Base-by-base conservation (phyloP, 1,140 invertebrate species). In the Meteorus sp. region DNA sequence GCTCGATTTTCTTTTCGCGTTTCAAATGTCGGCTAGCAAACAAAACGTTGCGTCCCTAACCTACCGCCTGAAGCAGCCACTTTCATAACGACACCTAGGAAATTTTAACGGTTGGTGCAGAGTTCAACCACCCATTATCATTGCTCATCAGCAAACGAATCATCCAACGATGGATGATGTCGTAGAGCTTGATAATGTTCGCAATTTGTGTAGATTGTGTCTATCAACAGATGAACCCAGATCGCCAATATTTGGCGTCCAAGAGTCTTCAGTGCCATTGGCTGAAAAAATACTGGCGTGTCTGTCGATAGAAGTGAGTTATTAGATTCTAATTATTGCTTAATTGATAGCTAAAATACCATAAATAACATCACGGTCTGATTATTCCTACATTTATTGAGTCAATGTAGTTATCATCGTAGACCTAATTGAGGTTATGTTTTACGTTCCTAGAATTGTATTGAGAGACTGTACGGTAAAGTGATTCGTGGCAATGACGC, bases 171-270 rank as follows among this genome's bases (percentile, higher is more conserved):
- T 79, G 78, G 72, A 75, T 47, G 71, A 73, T 41, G 64, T 73
- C 22, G 69, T 71, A 8, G 76, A 75, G 33, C 50, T 75, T 35
- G 62, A 58, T 8, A 72, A 70, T 50, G 63, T 78, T 31, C 69
- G 78, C 54, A 68, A 67, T 73, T 82, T 84, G 65, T 87, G 85
- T 75, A 81, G 85, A 75, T 80, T 87, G 59, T 87, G 85, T 77
- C 82, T 86, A 66, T 82, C 83, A 64, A 62, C 64, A 9, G 83
- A 85, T 65, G 82, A 82, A 67, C 77, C 81, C 57, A 77, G 69
- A 23, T 73, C 73, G 7, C 75, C 77, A 47, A 78, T 82, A 48
- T 79, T 81, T 39, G 69, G 62, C 25, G 48, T 62, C 19, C 64
- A 74, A 20, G 77, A 82, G 66, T 74, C 81, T 65, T 68, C 76